Evolutionary conservation across 2,888 invertebrate genomes (phyloP).

Genomic region (Lysandra coridon): DNA sequence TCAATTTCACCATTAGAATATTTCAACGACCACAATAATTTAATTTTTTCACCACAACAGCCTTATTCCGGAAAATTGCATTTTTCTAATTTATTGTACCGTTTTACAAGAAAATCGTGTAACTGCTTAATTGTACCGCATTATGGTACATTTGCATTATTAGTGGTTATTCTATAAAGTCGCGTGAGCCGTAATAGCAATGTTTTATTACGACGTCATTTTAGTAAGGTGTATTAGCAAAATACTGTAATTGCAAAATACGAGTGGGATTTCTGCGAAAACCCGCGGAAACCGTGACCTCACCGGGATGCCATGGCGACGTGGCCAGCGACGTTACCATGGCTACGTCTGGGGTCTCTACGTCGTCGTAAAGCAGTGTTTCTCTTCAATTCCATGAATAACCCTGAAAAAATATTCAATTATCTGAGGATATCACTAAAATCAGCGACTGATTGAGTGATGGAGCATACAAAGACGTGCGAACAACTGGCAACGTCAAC

Average conservation of each 20-base stretch:
- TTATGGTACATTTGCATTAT: conserved; percentile 32
- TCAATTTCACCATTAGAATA: neutral
- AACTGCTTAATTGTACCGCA: conserved; percentile 37
- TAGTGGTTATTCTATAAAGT: conserved; percentile 18
- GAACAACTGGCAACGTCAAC: too few relatives aligned
- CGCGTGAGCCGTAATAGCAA: neutral
- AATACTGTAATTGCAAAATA: neutral
- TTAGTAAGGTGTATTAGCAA: conserved; percentile 8
- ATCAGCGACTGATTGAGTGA: too few relatives aligned
- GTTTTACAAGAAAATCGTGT: conserved; percentile 33
- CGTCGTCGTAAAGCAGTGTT: too few relatives aligned
- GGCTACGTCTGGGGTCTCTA: too few relatives aligned
- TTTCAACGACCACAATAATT: neutral
- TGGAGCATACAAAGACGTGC: too few relatives aligned
- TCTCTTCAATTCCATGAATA: too few relatives aligned
- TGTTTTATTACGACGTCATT: conserved; percentile 19
- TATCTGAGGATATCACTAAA: too few relatives aligned
- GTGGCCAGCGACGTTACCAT: too few relatives aligned
- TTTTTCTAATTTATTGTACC: conserved; percentile 1
- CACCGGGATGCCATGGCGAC: too few relatives aligned
- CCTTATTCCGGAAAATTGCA: neutral
- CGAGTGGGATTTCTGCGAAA: neutral
- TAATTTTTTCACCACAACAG: neutral
- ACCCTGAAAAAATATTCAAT: too few relatives aligned
- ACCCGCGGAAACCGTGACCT: too few relatives aligned